phyloP scores from a whole-genome alignment of 2,113 vertebrate species.

The Rafetus swinhoei region DNA sequence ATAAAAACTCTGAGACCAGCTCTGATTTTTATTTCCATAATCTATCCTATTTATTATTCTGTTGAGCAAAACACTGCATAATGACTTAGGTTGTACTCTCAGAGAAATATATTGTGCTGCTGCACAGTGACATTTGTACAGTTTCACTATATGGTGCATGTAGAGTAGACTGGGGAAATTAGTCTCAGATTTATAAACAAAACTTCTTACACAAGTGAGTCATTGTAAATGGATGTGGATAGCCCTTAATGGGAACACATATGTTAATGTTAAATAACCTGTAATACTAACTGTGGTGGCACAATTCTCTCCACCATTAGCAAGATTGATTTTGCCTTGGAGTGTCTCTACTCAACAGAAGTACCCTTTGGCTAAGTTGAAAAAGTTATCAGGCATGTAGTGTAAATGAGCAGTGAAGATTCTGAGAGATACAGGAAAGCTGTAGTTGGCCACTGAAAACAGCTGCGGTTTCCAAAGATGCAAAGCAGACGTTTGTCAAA shows the following conservation, averaged over 20 bases:
- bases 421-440: constrained; percentile 37
- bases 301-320: constrained; percentile 58
- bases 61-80: constrained; percentile 44
- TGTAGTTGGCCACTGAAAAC: background rate
- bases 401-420: constrained; percentile 63
- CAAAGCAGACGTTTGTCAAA: background rate
- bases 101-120: constrained; percentile 17
- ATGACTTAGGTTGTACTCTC: constrained; percentile 37
- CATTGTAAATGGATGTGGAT: constrained; percentile 60
- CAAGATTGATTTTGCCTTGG: constrained; percentile 72
- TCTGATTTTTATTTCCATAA: constrained; percentile 9
- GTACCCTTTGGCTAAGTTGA: constrained; percentile 66
- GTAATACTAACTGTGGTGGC: constrained; percentile 56
- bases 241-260: constrained; percentile 70
- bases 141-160: constrained; percentile 27
- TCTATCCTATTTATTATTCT: constrained; percentile 31
- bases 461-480: background rate
- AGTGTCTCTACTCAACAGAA: constrained; percentile 63
- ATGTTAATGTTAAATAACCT: constrained; percentile 78
- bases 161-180: constrained; percentile 67
- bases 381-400: constrained; percentile 62
- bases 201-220: constrained; percentile 68
- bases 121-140: constrained; percentile 50
- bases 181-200: constrained; percentile 76
- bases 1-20: background rate